Evolutionary conservation across 2,888 invertebrate genomes (phyloP).

Genomic region (Trichacis sp.): DNA sequence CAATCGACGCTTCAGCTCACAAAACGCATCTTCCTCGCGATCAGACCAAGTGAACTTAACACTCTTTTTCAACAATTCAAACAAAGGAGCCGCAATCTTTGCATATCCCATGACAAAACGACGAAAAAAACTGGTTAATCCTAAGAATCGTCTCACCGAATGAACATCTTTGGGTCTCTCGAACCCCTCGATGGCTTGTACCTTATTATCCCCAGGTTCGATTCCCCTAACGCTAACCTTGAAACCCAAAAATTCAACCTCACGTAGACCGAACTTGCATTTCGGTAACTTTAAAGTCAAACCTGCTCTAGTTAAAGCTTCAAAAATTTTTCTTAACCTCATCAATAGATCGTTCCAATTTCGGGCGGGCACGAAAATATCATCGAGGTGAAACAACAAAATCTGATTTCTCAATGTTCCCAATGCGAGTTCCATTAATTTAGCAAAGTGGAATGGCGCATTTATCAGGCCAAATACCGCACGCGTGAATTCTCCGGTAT

Average conservation of each 20-base stretch:
- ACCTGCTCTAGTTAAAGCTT: slow-evolving; percentile 9
- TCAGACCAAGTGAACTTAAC: not conserved
- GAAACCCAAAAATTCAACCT: slow-evolving; percentile 18
- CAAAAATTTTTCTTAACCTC: not conserved
- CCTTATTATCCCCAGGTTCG: slow-evolving; percentile 13
- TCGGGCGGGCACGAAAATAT: slow-evolving; percentile 9
- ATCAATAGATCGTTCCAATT: slow-evolving; percentile 6
- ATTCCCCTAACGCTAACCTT: slow-evolving; percentile 5
- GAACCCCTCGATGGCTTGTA: slow-evolving; percentile 9
- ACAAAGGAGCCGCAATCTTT: not conserved
- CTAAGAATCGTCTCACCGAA: slow-evolving; percentile 28
- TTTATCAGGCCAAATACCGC: slow-evolving; percentile 53
- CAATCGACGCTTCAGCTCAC: too few species aligned
- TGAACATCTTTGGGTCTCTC: slow-evolving; percentile 25
- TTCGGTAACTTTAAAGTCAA: slow-evolving; percentile 9
- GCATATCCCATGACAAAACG: not conserved
- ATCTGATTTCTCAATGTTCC: slow-evolving; percentile 17
- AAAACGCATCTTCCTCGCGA: too few species aligned
- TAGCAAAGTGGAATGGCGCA: slow-evolving; percentile 49
- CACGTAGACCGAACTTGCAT: slow-evolving; percentile 13
- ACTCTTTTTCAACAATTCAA: not conserved
- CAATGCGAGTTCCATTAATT: slow-evolving; percentile 29
- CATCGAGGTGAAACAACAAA: slow-evolving; percentile 15
- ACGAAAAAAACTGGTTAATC: slow-evolving; percentile 26
- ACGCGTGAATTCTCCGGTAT: slow-evolving; percentile 45